These are phyloP conservation scores for Acyrthosiphon pisum DNA, from an alignment of 1,140 invertebrate genomes.

Conservation along the genomic window DNA sequence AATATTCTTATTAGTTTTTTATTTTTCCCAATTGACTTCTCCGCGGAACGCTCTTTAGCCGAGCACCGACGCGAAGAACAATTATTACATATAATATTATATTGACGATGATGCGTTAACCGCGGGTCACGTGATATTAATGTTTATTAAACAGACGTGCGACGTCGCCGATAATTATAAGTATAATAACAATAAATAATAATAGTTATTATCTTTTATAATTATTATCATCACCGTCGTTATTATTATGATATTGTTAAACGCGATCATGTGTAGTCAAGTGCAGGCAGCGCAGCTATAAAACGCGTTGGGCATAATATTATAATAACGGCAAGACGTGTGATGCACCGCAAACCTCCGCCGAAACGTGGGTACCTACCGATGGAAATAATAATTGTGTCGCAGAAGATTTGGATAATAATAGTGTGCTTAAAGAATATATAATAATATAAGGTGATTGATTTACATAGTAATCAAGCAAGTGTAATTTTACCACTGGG, in stretches of 20 bases:
- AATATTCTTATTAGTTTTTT: not conserved
- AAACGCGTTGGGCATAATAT: not conserved
- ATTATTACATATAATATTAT: no score
- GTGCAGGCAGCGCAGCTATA: no score
- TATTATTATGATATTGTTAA: not conserved
- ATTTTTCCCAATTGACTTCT: slow-evolving; percentile 12
- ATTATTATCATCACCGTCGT: not conserved
- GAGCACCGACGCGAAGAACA: not conserved
- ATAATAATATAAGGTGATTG: no score
- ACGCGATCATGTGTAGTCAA: not conserved
- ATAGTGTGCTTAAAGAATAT: no score
- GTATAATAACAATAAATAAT: slow-evolving; percentile 1
- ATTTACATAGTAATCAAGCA: no score
- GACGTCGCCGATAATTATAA: not conserved
- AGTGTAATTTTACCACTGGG: no score
- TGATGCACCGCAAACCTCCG: not conserved
- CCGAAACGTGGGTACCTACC: no score
- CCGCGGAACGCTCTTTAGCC: not conserved
- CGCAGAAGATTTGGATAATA: not conserved
- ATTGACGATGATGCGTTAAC: not conserved
- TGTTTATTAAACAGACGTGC: slow-evolving; percentile 20
- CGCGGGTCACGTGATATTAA: slow-evolving; percentile 9
- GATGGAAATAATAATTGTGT: not conserved
- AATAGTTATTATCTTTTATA: not conserved
- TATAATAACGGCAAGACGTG: not conserved